Evolutionary conservation across 2,797 vertebrate species (phyloP).

Genomic region (Platalea minor): DNA sequence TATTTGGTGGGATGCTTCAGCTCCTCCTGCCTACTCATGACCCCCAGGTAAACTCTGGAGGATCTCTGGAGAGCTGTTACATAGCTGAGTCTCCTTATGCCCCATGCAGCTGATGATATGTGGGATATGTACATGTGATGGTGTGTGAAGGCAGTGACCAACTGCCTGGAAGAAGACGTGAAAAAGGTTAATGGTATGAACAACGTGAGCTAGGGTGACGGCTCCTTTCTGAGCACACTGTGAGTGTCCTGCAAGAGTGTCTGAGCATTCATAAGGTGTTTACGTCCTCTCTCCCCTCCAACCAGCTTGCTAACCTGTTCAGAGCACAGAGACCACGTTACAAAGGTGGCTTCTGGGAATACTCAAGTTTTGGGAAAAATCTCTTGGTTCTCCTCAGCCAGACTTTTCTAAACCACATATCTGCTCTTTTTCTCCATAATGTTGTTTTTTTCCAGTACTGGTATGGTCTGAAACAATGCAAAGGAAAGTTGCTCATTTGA

Average conservation of each 20-base stretch:
- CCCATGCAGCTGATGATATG: not conserved
- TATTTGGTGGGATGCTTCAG: not conserved
- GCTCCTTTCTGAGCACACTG: not conserved
- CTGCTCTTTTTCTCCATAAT: not conserved
- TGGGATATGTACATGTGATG: not conserved
- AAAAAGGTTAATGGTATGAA: not conserved
- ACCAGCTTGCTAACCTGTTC: not conserved
- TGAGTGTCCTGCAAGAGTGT: not conserved
- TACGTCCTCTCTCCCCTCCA: not conserved
- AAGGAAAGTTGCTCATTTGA: not conserved
- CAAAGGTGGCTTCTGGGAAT: not conserved
- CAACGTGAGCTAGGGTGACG: not conserved
- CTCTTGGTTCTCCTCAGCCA: not conserved
- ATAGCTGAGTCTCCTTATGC: not conserved
- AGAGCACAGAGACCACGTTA: not conserved
- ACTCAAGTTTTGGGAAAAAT: not conserved
- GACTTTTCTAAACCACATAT: not conserved
- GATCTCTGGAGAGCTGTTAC: not conserved
- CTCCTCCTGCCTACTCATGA: not conserved
- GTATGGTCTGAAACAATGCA: not conserved
- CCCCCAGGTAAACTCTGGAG: fast-evolving
- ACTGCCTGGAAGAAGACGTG: not conserved
- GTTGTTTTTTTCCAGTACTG: not conserved
- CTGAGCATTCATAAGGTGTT: not conserved
- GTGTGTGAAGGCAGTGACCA: not conserved